phyloP scores from a whole-genome alignment of 2,797 vertebrate species.

The Eleutherodactylus coqui region DNA sequence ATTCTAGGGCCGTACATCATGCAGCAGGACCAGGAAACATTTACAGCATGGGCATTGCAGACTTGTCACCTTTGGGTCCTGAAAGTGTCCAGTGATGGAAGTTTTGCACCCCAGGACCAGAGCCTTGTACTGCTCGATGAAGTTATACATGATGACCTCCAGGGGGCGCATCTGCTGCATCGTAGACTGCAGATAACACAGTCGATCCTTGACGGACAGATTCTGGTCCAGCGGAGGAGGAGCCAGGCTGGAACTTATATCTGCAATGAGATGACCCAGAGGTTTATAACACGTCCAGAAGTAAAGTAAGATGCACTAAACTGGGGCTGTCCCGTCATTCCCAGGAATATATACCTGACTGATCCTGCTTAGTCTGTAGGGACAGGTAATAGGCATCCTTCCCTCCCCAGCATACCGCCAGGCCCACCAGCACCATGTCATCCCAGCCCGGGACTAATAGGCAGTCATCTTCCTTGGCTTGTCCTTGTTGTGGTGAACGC shows the following conservation, averaged over 20 bases:
- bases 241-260: constrained; percentile 87
- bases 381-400: constrained; percentile 95
- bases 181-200: constrained; percentile 78
- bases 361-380: constrained; percentile 82
- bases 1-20: too few species aligned
- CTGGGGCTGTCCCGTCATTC: too few species aligned
- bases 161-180: constrained; percentile 72
- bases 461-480: constrained; percentile 73
- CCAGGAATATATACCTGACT: constrained; percentile 75
- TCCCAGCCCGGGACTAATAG: constrained; percentile 81
- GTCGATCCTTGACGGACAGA: constrained; percentile 82
- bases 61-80: constrained; percentile 89
- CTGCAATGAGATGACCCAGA: constrained; percentile 60
- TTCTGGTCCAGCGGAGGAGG: constrained; percentile 88
- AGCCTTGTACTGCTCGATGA: constrained; percentile 89
- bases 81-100: constrained; percentile 84
- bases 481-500: constrained; percentile 61
- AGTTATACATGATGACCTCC: constrained; percentile 80
- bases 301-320: too few species aligned
- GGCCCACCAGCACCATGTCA: constrained; percentile 81
- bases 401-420: constrained; percentile 93
- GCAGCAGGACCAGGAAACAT: neutral
- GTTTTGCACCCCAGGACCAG: constrained; percentile 87
- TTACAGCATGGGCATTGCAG: neutral
- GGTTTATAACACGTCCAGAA: neutral